Evolutionary conservation across 2,113 vertebrate species (phyloP).

Genomic region (Pygoscelis antarcticus): DNA sequence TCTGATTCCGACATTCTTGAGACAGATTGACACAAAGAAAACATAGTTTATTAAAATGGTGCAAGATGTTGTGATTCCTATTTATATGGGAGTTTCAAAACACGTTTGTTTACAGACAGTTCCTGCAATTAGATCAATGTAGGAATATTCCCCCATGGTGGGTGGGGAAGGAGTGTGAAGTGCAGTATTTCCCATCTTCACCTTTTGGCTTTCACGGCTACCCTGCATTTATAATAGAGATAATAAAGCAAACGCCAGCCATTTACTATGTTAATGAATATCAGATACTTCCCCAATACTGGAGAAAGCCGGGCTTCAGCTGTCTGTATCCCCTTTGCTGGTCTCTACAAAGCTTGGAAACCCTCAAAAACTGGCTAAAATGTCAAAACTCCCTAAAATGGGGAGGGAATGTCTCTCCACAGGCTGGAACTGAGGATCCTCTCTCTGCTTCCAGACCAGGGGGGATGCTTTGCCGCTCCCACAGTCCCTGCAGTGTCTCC

Average conservation of each 20-base stretch:
- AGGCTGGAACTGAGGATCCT: neutral
- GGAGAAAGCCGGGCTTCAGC: neutral
- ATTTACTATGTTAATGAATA: neutral
- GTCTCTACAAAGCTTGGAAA: neutral
- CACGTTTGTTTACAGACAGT: neutral
- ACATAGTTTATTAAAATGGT: neutral
- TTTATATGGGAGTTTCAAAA: neutral
- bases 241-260: neutral
- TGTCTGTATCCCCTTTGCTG: neutral
- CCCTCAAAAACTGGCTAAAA: neutral
- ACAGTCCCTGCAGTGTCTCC: neutral
- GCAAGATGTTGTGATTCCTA: neutral
- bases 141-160: neutral
- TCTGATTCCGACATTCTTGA: neutral
- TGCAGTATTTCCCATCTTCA: neutral
- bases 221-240: neutral
- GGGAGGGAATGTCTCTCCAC: neutral
- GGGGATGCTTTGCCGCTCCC: neutral
- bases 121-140: neutral
- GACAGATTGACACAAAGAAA: neutral
- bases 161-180: neutral
- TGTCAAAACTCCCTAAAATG: no score
- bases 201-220: neutral
- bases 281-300: neutral
- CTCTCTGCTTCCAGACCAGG: neutral